Percentiles rank a stretch among this genome's conserved stretches.
Conservation (phyloP, 2,888 invertebrate species). For the Spisula subtruncata region DNA sequence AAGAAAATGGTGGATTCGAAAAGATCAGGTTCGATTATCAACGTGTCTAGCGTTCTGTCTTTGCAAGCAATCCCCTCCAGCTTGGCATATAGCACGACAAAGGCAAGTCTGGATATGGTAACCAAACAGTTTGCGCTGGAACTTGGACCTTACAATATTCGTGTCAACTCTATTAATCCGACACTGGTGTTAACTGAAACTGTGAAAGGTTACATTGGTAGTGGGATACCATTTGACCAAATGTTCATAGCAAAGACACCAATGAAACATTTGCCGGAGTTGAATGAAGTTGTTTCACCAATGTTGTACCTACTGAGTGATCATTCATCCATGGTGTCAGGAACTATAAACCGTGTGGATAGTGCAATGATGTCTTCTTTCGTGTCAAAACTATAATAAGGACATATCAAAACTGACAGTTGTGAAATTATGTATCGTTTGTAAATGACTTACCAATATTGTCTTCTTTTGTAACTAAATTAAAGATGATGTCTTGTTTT, state of each 20-base stretch:
- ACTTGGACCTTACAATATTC: conserved; percentile 93
- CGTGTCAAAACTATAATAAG: background rate
- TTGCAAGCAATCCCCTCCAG: conserved; percentile 92
- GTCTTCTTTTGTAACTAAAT: no score
- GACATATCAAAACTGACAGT: no score
- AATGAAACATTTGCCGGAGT: conserved; percentile 91
- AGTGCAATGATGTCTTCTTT: conserved; percentile 30
- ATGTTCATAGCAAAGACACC: conserved; percentile 93
- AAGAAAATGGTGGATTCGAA: conserved; percentile 92
- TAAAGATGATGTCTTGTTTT: no score
- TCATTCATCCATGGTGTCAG: conserved; percentile 30
- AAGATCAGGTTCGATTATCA: conserved; percentile 94
- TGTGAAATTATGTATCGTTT: no score
- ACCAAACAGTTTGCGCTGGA: conserved; percentile 90
- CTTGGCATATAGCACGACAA: conserved; percentile 93
- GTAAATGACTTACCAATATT: no score
- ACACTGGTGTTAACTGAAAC: conserved; percentile 97
- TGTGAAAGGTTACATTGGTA: conserved; percentile 91
- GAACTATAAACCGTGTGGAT: conserved; percentile 17
- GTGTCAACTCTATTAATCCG: conserved; percentile 96
- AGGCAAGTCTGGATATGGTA: conserved; percentile 94
- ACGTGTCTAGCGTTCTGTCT: conserved; percentile 93
- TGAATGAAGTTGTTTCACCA: conserved; percentile 1
- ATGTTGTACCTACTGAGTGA: conserved; percentile 45
- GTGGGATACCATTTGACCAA: conserved; percentile 89